These are phyloP conservation scores for Condylura cristata DNA, from an alignment of 2,113 vertebrate species.

Conservation along the genomic window DNA sequence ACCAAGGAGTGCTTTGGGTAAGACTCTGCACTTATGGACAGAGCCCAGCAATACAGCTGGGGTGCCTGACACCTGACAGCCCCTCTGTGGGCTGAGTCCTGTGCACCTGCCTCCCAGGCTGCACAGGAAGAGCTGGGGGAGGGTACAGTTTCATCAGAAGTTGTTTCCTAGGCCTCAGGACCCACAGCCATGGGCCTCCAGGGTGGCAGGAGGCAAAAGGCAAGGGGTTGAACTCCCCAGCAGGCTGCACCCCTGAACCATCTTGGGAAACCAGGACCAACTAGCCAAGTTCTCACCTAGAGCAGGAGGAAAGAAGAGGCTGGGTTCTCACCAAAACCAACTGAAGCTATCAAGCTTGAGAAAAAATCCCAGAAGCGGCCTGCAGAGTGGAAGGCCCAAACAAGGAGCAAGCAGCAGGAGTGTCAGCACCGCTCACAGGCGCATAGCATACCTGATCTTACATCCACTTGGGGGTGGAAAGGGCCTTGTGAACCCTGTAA, in stretches of 20 bases:
- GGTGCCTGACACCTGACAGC: not conserved
- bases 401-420: not conserved
- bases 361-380: not conserved
- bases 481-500: not conserved
- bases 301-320: not conserved
- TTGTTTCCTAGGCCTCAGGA: not conserved
- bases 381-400: not conserved
- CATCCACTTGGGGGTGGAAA: not conserved
- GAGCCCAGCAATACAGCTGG: not conserved
- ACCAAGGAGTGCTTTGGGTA: not conserved
- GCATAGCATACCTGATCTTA: not conserved
- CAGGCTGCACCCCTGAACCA: not conserved
- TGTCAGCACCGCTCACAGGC: not conserved
- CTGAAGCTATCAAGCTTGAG: not conserved
- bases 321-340: not conserved
- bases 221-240: not conserved
- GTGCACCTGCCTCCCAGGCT: not conserved
- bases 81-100: not conserved
- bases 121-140: not conserved
- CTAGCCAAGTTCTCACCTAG: not conserved
- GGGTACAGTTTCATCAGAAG: not conserved
- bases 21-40: not conserved
- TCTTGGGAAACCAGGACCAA: not conserved
- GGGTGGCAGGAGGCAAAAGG: not conserved
- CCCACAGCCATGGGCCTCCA: not conserved